phyloP scores from a whole-genome alignment of 2,113 vertebrate genomes.

The Ancistrus triradiatus region DNA sequence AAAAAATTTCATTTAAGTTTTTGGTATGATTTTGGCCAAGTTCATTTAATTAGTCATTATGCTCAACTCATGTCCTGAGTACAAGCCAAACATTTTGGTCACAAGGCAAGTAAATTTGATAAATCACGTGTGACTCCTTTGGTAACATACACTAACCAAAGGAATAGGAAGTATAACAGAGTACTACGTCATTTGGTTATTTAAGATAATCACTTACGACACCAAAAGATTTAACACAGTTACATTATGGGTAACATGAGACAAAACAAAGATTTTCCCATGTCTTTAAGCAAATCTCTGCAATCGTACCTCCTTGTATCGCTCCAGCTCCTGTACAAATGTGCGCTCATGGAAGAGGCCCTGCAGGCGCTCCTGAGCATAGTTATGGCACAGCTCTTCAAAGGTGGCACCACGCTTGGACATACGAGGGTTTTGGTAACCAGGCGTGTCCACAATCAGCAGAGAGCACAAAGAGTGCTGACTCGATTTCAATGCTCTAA shows the following conservation, averaged over 20 bases:
- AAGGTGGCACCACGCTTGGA: slow-evolving; percentile 84
- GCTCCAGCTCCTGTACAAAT: slow-evolving; percentile 85
- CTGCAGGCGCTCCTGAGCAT: slow-evolving; percentile 92
- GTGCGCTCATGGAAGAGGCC: slow-evolving; percentile 89
- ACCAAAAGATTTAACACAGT: no score
- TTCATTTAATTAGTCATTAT: no score
- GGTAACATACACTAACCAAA: not conserved
- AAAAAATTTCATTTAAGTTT: no score
- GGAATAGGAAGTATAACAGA: not conserved
- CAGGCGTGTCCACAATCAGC: slow-evolving; percentile 92
- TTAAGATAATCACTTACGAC: not conserved
- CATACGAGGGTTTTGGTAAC: slow-evolving; percentile 88
- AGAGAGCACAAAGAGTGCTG: slow-evolving; percentile 92
- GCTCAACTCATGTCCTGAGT: no score
- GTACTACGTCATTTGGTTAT: not conserved
- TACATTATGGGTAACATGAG: no score
- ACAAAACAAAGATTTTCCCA: no score
- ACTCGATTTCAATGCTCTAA: slow-evolving; percentile 92
- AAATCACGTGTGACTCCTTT: slow-evolving; percentile 1
- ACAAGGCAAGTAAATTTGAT: slow-evolving; percentile 27
- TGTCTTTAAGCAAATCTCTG: not conserved
- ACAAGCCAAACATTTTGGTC: slow-evolving; percentile 4
- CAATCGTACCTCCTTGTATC: slow-evolving; percentile 88
- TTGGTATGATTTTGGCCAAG: no score
- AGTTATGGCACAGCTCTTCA: slow-evolving; percentile 97